Base-by-base conservation (phyloP, 1,140 invertebrate genomes). In the Ostrea edulis region DNA sequence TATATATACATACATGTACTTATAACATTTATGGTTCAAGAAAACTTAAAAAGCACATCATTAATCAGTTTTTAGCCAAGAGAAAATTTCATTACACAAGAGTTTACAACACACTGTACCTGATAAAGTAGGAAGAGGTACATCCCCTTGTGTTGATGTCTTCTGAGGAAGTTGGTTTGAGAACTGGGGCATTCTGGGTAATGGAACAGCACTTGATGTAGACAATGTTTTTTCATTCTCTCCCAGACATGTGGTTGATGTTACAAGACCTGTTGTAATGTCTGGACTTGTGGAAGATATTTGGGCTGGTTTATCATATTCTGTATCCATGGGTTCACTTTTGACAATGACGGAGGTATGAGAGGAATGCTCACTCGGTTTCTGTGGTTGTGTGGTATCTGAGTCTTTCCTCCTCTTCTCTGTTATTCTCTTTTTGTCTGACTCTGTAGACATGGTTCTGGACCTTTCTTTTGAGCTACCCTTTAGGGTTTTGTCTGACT, bases 271-370 rank as follows among this genome's bases (percentile, higher is more conserved):
- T 11, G 68, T 14, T 17, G 29, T 25, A 12, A 0, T 77, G 22
- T 77, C 68, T 77, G 68, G 68, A 77, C 68, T 77, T 7, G 11
- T 62, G 14, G 25, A 29, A 35, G 68, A 35, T 35, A 1, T 25
- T 29, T 77, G 25, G 14, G 68, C 68, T 85, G 83, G 8, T 44
- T 62, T 85, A 12, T 77, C 85, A 53, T 86, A 71, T 0, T 51
- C 85, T 12, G n/a, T 77, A 55, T 86, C 85, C 44, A 77, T 86
- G n/a, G 62, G 62, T 14, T 86, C 85, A 52, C 51, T 62, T 77
- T 86, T 86, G 2, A 77, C 44, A 22, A 58, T 55, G 12, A 58
- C 54, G 29, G 20, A 22, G 12, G 83, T 9, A 85, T 53, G 17
- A 20, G 55, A 62, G n/a, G 68, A 77, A 77, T 29, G 68, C 22